Evolutionary conservation across 2,888 invertebrate species (phyloP), one percentile per base, ranked within the genome.

Genomic region (Macaria notata): DNA sequence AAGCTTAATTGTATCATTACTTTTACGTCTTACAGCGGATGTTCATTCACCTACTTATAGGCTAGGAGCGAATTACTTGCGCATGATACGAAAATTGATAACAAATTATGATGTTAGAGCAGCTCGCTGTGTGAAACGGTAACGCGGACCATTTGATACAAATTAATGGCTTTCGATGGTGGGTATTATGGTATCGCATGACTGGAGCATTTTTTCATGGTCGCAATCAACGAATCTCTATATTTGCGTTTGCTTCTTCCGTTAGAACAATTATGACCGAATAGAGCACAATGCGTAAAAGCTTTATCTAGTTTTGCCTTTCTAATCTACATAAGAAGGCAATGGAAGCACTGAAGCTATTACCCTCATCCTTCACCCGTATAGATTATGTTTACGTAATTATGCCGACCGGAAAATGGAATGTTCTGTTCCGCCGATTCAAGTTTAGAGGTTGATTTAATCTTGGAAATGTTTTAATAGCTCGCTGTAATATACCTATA

Each of bases 61-160:
- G 46, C 44, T 59, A 41, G n/a, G 50, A 59, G 44, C 49, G 39
- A 49, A 64, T 63, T 58, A 61, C 46, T 31, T 46, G 48, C 46
- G 31, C 39, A 52, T 55, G 46, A 56, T 60, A 49, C 41, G 50
- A 56, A 56, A 61, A 65, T 65, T 56, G 59, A 58, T 52, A 52
- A 49, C 50, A 57, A 53, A 59, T 59, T 59, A 56, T 52, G 53
- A 52, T 62, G 50, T 53, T 51, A 69, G 62, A 56, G 50, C 65
- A 68, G 58, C 64, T n/a, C 42, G 31, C 48, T 62, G 62, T 66
- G 65, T 65, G 67, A 75, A 79, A 75, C 74, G 70, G 73, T 75
- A 71, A 66, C 71, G 69, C 64, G 69, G 67, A 76, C 75, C 75
- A 77, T 76, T 79, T 76, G 70, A 64, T 74, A 61, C 68, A 73